Conservation (phyloP, 2,113 vertebrate genomes). For the Haliaeetus leucogaster region DNA sequence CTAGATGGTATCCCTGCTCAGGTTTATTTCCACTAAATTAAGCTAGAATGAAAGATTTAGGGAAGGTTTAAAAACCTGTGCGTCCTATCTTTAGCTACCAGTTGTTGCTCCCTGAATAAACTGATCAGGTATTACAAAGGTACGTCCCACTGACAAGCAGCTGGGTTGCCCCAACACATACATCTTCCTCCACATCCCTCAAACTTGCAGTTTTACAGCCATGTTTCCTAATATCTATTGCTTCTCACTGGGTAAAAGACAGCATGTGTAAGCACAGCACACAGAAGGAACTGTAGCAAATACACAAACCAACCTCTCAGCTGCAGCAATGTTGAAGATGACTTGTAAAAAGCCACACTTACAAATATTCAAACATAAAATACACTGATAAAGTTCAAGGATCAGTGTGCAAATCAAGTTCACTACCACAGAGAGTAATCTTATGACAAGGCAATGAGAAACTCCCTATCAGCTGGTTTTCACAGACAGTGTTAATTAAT, state of each 20-base stretch:
- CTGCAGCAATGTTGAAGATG: background rate
- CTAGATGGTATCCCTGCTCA: conserved; percentile 1
- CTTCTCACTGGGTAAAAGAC: background rate
- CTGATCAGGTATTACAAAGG: background rate
- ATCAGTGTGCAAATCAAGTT: background rate
- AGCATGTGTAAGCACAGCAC: background rate
- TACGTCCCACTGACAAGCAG: background rate
- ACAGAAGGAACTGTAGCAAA: background rate
- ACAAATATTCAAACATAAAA: background rate
- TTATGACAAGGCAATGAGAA: background rate
- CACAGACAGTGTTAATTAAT: background rate
- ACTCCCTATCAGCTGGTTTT: background rate
- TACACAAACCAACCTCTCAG: background rate
- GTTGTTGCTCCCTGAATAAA: background rate
- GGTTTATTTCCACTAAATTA: conserved; percentile 44
- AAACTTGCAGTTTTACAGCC: background rate
- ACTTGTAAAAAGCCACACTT: background rate
- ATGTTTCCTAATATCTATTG: background rate
- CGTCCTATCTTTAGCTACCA: background rate
- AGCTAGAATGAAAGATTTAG: background rate
- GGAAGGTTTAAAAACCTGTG: background rate
- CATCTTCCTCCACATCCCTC: background rate
- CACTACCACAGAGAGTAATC: background rate
- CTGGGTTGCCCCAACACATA: background rate
- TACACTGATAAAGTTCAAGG: background rate